Evolutionary conservation across 2,797 vertebrate species (phyloP).

Genomic region (Peromyscus aztecus): DNA sequence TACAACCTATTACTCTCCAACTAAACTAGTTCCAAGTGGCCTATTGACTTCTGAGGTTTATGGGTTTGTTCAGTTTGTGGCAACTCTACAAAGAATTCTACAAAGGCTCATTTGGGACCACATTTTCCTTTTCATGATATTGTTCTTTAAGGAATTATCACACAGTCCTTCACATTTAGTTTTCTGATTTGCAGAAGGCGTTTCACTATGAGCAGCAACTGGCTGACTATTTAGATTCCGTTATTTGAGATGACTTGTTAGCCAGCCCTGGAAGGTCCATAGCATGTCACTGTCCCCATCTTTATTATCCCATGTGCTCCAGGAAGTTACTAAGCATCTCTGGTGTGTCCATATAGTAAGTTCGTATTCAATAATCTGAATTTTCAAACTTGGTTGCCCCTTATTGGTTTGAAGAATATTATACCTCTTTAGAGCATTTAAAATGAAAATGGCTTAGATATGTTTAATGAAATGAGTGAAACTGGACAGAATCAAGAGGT

Average conservation of each 20-base stretch:
- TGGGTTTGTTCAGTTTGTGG: slow-evolving; percentile 55
- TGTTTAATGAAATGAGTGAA: slow-evolving; percentile 7
- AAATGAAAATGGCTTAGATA: background rate
- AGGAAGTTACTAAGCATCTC: background rate
- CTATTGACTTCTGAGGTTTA: slow-evolving; percentile 69
- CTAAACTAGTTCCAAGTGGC: slow-evolving; percentile 56
- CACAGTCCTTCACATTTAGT: slow-evolving; percentile 16
- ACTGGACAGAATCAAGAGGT: background rate
- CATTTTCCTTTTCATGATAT: slow-evolving; percentile 23
- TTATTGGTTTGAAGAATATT: slow-evolving; percentile 28
- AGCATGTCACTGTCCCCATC: too few relatives aligned
- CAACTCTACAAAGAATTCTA: background rate
- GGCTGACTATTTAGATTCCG: background rate
- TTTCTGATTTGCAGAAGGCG: background rate
- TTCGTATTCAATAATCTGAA: slow-evolving; percentile 25
- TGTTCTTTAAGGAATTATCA: slow-evolving; percentile 48
- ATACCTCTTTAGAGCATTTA: background rate
- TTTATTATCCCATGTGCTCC: background rate
- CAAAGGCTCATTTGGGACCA: slow-evolving; percentile 53
- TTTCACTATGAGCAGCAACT: background rate
- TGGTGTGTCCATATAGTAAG: background rate
- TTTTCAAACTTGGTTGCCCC: slow-evolving; percentile 13
- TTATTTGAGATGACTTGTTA: slow-evolving; percentile 27
- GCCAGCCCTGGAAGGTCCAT: background rate
- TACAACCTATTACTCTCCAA: slow-evolving; percentile 36